Conservation (phyloP, 2,888 invertebrate genomes). For the Drosophila multiciliata region DNA sequence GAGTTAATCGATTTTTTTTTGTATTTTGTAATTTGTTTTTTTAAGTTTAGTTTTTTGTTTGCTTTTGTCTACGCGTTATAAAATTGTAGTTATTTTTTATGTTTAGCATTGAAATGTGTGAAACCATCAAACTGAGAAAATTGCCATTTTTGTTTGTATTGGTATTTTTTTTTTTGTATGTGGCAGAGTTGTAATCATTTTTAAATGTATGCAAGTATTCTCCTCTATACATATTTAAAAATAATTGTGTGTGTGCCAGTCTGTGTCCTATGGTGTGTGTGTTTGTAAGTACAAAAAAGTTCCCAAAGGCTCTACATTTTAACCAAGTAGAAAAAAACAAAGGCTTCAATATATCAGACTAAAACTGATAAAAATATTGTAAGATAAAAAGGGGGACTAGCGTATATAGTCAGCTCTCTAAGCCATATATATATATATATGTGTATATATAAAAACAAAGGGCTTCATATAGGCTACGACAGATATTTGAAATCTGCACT, state of each 20-base stretch:
- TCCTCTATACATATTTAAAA: constrained; percentile 52
- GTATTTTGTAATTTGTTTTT: neutral
- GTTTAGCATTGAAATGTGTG: constrained; percentile 66
- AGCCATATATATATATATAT: constrained; percentile 19
- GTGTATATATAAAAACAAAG: constrained; percentile 18
- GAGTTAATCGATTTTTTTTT: constrained; percentile 7
- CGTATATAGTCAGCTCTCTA: constrained; percentile 53
- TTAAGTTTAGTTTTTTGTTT: constrained; percentile 60
- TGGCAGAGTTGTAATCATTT: constrained; percentile 72
- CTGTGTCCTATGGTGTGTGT: constrained; percentile 29
- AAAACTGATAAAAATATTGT: constrained; percentile 17
- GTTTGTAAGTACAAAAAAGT: constrained; percentile 47
- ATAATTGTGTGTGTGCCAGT: constrained; percentile 39
- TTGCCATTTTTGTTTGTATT: constrained; percentile 46
- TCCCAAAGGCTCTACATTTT: constrained; percentile 30
- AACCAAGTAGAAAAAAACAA: constrained; percentile 24
- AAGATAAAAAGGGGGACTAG: constrained; percentile 52
- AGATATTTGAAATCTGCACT: constrained; percentile 28
- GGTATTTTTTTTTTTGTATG: constrained; percentile 36
- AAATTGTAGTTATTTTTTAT: constrained; percentile 54
- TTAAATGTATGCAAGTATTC: constrained; percentile 64
- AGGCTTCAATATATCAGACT: constrained; percentile 32
- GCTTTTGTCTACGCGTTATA: constrained; percentile 61
- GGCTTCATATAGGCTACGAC: constrained; percentile 32
- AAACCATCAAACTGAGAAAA: constrained; percentile 83